phyloP scores from a whole-genome alignment of 1,140 invertebrate genomes.

The Neotoxoptera formosana region DNA sequence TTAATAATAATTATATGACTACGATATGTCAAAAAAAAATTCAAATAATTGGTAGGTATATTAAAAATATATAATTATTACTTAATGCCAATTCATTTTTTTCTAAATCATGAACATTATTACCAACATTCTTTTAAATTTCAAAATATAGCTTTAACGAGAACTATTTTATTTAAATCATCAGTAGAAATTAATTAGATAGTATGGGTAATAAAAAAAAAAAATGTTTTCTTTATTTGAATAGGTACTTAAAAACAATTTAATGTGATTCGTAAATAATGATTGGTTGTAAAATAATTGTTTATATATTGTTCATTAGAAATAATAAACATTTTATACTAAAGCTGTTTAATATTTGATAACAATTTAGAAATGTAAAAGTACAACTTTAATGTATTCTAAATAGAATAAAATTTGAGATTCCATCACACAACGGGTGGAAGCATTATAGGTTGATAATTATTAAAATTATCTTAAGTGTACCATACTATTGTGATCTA shows the following conservation, averaged over 20 bases:
- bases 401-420: background rate
- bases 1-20: background rate
- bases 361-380: background rate
- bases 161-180: background rate
- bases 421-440: background rate
- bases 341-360: background rate
- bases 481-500: background rate
- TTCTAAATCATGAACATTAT: background rate
- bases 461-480: background rate
- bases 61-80: background rate
- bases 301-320: background rate
- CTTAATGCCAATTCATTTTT: background rate
- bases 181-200: background rate
- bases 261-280: background rate
- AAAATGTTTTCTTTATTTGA: background rate
- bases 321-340: background rate
- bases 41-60: background rate
- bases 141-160: background rate
- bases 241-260: background rate
- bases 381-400: background rate
- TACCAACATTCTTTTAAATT: background rate
- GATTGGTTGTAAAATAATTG: background rate
- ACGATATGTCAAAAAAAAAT: background rate
- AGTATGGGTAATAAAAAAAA: background rate
- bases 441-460: fast-evolving